These are phyloP conservation scores for Wasmannia auropunctata DNA, from an alignment of 1,140 invertebrate species.

Conservation along the genomic window DNA sequence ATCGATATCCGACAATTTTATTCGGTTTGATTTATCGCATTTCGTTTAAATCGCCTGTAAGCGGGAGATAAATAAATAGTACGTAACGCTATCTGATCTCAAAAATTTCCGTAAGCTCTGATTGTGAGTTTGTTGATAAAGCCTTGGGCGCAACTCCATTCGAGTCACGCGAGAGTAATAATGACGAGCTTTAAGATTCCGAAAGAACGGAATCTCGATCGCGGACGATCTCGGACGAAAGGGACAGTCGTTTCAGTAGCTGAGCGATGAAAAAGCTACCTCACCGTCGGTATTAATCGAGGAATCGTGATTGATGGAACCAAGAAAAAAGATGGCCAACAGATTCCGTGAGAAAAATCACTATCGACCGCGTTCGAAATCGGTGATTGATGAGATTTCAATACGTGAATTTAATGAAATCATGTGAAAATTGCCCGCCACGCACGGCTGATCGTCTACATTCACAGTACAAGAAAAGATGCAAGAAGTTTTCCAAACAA, in stretches of 20 bases:
- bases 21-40: background rate
- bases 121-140: background rate
- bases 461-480: background rate
- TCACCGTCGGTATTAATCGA: slow-evolving; percentile 53
- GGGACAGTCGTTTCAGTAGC: background rate
- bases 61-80: background rate
- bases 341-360: slow-evolving; percentile 34
- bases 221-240: background rate
- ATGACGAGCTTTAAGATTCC: background rate
- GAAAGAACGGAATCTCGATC: background rate
- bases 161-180: background rate
- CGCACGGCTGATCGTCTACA: background rate
- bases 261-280: slow-evolving; percentile 1
- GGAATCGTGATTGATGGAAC: slow-evolving; percentile 54
- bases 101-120: background rate
- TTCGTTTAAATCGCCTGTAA: background rate
- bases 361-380: slow-evolving; percentile 17
- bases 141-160: background rate
- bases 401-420: slow-evolving; percentile 3
- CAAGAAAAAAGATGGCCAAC: slow-evolving; percentile 41
- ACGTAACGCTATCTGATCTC: background rate
- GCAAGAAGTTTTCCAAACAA: too few species aligned
- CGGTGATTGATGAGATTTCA: slow-evolving; percentile 53
- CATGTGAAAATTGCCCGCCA: slow-evolving; percentile 12
- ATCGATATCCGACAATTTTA: background rate